Percentiles rank a stretch among this genome's conserved stretches.
Conservation (phyloP, 1,140 invertebrate genomes). For the Zaprionus lachaisei region DNA sequence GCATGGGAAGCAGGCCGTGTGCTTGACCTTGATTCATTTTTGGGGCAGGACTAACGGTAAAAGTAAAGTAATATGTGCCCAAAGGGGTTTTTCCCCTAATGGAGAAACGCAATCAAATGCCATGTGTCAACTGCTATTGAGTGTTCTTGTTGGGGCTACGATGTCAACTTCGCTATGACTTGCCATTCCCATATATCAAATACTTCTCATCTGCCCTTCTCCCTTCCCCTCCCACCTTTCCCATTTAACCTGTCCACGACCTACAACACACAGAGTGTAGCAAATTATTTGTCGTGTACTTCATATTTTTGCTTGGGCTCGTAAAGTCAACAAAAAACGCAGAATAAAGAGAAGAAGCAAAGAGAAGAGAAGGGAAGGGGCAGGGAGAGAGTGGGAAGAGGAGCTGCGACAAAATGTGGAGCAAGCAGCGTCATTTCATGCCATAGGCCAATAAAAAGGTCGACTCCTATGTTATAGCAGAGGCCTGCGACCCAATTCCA, state of each 20-base stretch:
- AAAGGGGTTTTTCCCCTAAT: conserved; percentile 40
- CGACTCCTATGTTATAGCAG: conserved; percentile 25
- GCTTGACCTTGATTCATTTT: conserved; percentile 23
- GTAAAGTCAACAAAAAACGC: conserved; percentile 38
- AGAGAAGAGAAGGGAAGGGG: not conserved
- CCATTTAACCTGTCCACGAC: conserved; percentile 1
- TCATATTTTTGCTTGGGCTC: conserved; percentile 41
- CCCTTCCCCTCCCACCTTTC: not conserved
- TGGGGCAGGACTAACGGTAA: not conserved
- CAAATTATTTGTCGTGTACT: conserved; percentile 51
- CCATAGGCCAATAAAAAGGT: conserved; percentile 73
- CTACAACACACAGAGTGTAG: conserved; percentile 18
- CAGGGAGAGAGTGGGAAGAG: not conserved
- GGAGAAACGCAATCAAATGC: conserved; percentile 44
- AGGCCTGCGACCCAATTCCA: conserved; percentile 70
- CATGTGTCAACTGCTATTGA: conserved; percentile 50
- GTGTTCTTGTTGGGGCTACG: conserved; percentile 13
- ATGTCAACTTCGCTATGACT: conserved; percentile 13
- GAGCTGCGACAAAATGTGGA: conserved; percentile 21
- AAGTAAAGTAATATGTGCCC: conserved; percentile 22
- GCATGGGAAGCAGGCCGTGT: not conserved
- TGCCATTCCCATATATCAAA: not conserved
- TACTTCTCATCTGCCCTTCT: not conserved
- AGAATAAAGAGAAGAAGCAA: not conserved
- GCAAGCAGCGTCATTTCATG: conserved; percentile 68